These are phyloP conservation scores for Tinea semifulvella DNA, from an alignment of 2,888 invertebrate species.

Conservation along the genomic window DNA sequence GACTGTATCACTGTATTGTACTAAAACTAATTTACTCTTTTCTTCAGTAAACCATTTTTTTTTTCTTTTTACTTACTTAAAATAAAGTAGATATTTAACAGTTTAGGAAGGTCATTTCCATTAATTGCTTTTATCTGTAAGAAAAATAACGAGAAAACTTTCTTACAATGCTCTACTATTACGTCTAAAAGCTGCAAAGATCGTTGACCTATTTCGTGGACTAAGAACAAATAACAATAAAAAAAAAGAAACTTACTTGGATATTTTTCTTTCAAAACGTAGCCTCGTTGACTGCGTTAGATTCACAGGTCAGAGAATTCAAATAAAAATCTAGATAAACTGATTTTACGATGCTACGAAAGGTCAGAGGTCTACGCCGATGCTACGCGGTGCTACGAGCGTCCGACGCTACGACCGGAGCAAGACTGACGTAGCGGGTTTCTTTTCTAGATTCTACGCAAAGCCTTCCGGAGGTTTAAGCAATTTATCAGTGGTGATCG, in stretches of 20 bases:
- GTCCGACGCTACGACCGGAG: slow-evolving; percentile 41
- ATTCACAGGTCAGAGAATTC: neutral
- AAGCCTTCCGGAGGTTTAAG: neutral
- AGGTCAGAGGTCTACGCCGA: slow-evolving; percentile 17
- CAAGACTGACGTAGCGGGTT: slow-evolving; percentile 33
- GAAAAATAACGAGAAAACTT: slow-evolving; percentile 9
- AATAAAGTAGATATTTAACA: no score
- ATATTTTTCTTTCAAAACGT: neutral
- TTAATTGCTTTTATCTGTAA: no score
- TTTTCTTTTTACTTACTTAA: no score
- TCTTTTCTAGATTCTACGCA: slow-evolving; percentile 4
- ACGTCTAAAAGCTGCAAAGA: neutral
- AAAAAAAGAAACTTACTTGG: slow-evolving; percentile 2
- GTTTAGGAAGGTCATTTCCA: no score
- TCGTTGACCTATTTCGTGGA: slow-evolving; percentile 10
- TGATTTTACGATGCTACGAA: slow-evolving; percentile 1
- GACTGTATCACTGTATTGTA: no score
- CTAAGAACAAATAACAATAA: neutral
- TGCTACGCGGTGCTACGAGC: slow-evolving; percentile 38
- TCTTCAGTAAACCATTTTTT: no score
- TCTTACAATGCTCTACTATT: neutral
- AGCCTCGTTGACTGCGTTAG: neutral
- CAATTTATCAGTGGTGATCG: slow-evolving; percentile 7
- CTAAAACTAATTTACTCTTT: no score
- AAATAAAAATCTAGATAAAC: neutral